Percentiles rank a stretch among this genome's conserved stretches.
phyloP scores from a whole-genome alignment of 1,140 invertebrate genomes.

The Anoplolepis gracilipes region DNA sequence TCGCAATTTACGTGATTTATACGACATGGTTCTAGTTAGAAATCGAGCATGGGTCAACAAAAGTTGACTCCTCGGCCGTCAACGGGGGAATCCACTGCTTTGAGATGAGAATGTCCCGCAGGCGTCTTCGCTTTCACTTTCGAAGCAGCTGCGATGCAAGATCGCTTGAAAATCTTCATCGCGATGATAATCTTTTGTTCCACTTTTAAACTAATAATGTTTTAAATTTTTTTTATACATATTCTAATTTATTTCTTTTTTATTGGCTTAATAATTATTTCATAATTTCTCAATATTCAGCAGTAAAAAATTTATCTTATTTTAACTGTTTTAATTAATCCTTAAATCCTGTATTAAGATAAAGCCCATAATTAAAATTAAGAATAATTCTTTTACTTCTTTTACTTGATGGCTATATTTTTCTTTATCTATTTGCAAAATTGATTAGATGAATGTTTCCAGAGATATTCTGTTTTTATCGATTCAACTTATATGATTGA shows the following conservation, averaged over 20 bases:
- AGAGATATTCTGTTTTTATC: neutral
- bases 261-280: neutral
- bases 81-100: slow-evolving; percentile 48
- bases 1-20: slow-evolving; percentile 68
- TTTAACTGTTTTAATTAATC: no score
- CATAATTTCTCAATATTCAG: neutral
- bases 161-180: slow-evolving; percentile 57
- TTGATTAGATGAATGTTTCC: neutral
- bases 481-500: neutral
- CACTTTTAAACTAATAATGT: neutral
- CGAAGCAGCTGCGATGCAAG: slow-evolving; percentile 65
- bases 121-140: slow-evolving; percentile 76
- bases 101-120: slow-evolving; percentile 72
- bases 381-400: neutral
- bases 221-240: neutral
- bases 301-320: neutral
- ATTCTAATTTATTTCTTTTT: neutral
- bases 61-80: slow-evolving; percentile 64
- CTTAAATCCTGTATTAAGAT: neutral
- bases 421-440: neutral
- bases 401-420: neutral
- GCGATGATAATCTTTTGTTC: slow-evolving; percentile 20
- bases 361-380: neutral
- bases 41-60: slow-evolving; percentile 72
- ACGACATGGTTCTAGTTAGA: slow-evolving; percentile 57